Evolutionary conservation across 2,113 vertebrate genomes (phyloP), one percentile per base, ranked within the genome.

Genomic region (Camelus bactrianus): DNA sequence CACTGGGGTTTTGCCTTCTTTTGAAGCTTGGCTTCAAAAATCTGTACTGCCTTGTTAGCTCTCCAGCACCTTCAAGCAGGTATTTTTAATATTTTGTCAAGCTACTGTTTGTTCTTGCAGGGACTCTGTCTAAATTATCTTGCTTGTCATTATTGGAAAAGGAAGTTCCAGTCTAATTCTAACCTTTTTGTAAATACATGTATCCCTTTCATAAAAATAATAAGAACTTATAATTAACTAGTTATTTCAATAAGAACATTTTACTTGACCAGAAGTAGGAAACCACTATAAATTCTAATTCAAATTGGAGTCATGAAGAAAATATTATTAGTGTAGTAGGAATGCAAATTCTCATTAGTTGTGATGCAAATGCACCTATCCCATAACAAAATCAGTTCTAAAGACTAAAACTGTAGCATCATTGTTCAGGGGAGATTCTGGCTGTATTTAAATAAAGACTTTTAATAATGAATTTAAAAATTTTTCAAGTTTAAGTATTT

Each of bases 181-280:
- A 5, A 22, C 3, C 11, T 82, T 82, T 50, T 91, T 77, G 30
- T 64, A 70, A 62, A 32, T 88, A 32, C 9, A 54, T 64, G 7
- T 82, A 62, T 30, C 28, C 58, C 2, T 94, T 83, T 70, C 24
- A 79, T 88, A 83, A 83, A 83, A 56, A 77, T 80, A 91, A 86
- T 82, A 69, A 30, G 19, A 79, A 85, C 73, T 77, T 72, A 73
- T 28, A 81, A 76, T 83, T 56, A 92, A 96, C 64, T 92, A 35
- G 1, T 92, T 76, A 64, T 14, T 50, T 42, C 92, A 65, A 77
- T 81, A 88, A 82, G 19, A 22, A 76, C 58, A 42, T 56, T 32
- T 77, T 30, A 50, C 81, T 91, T 81, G 24, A 64, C 9, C 20
- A 70, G 19, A 75, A 79, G 3, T 92, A 88, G 82, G 32, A 89